phyloP scores from a whole-genome alignment of 2,888 invertebrate genomes.

The Lingula anatina region DNA sequence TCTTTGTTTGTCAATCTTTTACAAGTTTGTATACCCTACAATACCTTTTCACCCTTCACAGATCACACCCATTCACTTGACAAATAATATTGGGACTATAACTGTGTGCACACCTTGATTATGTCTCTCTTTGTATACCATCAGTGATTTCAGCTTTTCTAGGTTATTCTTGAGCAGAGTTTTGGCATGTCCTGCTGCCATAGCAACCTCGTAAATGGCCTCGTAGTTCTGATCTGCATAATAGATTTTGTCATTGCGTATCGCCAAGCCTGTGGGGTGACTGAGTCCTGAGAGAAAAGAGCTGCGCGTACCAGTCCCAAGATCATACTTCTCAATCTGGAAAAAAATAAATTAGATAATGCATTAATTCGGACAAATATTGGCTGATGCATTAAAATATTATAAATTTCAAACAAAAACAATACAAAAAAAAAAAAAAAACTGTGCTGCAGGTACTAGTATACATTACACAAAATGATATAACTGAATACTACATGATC shows the following conservation, averaged over 20 bases:
- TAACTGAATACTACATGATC: too few relatives aligned
- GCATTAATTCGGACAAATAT: too few relatives aligned
- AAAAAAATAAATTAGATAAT: conserved; percentile 4
- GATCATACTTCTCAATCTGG: conserved; percentile 42
- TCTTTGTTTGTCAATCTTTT: too few relatives aligned
- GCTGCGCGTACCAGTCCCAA: not conserved
- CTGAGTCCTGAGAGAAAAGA: conserved; percentile 50
- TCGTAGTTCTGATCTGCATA: conserved; percentile 86
- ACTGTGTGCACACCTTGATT: conserved; percentile 52
- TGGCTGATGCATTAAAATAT: too few relatives aligned
- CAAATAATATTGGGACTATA: too few relatives aligned
- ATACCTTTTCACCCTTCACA: too few relatives aligned
- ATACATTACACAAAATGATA: too few relatives aligned
- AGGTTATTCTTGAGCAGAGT: conserved; percentile 17
- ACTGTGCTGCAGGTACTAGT: too few relatives aligned
- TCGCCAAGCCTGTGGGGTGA: conserved; percentile 27
- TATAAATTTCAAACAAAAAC: too few relatives aligned
- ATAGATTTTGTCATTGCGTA: conserved; percentile 76
- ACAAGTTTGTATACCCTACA: too few relatives aligned
- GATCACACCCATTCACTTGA: too few relatives aligned
- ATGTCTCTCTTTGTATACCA: conserved; percentile 25
- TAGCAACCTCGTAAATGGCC: conserved; percentile 77
- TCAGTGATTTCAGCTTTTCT: conserved; percentile 17
- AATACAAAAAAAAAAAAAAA: too few relatives aligned
- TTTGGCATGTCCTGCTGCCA: conserved; percentile 69